Evolutionary conservation across 2,888 invertebrate genomes (phyloP), one percentile per base, ranked within the genome.

Genomic region (Odontocolon sp.): DNA sequence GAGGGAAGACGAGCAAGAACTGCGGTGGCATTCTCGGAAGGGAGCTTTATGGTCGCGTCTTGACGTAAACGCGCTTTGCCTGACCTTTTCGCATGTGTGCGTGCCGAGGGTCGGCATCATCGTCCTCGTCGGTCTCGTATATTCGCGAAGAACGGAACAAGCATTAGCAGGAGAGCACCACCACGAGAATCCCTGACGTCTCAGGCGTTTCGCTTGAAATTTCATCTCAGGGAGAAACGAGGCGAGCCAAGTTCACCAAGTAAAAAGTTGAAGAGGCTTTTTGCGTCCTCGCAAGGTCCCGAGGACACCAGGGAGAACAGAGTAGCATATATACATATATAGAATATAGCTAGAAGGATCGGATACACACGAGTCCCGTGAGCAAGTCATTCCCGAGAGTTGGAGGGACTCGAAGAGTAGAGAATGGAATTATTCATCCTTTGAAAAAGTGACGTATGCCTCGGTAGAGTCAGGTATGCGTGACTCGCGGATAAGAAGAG

Each of bases 31-130:
- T 80, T 78, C 78, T 72, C 59, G 69, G 79, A 75, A 78, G 67
- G 70, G 78, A 80, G 78, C 79, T 80, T 80, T 79, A 79, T 78
- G 78, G 78, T 79, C 78, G 64, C 66, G 57, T 64, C 70, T 72
- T 77, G 77, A 73, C 77, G 73, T 66, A 69, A 73, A 73, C 52
- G 68, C 57, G 57, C 68, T 69, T 36, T 26, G 63, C 69, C 63
- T 74, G 78, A 78, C 75, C 78, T 75, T 75, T 78, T 63, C 69
- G 59, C 33, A 36, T 42, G 63, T 73, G 59, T 69, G 73, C 68
- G 73, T 73, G 68, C 64, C 50, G 69, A 73, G 76, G 76, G 67
- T 63, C 67, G 76, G 54, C 66, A 45, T 5, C 36, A 66, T 61
- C 47, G 61, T 56, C 56, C 63, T 50, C 54, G 61, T 67, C 67